Evolutionary conservation across 2,113 vertebrate species (phyloP).

Genomic region (Tiliqua scincoides): DNA sequence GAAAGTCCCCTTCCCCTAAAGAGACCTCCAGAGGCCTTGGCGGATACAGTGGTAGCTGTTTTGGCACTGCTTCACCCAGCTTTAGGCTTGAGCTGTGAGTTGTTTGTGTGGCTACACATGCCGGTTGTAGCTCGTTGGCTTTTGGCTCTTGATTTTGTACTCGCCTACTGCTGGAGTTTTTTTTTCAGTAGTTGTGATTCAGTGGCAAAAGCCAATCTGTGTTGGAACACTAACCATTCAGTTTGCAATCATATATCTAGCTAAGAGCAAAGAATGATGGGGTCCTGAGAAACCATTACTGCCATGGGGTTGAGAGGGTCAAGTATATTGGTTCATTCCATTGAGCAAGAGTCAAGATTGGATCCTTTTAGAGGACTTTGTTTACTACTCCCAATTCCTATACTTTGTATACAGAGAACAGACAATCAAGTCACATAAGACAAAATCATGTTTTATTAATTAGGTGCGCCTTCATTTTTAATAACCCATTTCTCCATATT

Average conservation of each 20-base stretch:
- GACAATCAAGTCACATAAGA: conserved; percentile 29
- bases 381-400: not conserved
- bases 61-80: too few species aligned
- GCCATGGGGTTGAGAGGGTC: not conserved
- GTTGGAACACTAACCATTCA: not conserved
- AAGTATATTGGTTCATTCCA: not conserved
- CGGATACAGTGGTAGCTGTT: too few species aligned
- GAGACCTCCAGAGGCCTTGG: too few species aligned
- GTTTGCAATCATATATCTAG: not conserved
- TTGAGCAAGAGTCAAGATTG: not conserved
- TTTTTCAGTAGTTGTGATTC: not conserved
- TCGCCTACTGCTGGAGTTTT: not conserved
- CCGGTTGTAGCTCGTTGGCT: not conserved
- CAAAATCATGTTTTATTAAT: conserved; percentile 30
- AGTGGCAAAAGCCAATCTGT: not conserved
- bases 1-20: too few species aligned
- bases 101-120: not conserved
- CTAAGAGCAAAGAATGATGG: not conserved
- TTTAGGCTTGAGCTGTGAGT: too few species aligned
- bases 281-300: not conserved
- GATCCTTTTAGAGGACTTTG: not conserved
- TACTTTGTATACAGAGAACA: conserved; percentile 45
- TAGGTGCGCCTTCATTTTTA: conserved; percentile 26
- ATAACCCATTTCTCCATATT: conserved; percentile 21
- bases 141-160: not conserved